phyloP scores from a whole-genome alignment of 2,888 invertebrate genomes.

The Tipula confusa region DNA sequence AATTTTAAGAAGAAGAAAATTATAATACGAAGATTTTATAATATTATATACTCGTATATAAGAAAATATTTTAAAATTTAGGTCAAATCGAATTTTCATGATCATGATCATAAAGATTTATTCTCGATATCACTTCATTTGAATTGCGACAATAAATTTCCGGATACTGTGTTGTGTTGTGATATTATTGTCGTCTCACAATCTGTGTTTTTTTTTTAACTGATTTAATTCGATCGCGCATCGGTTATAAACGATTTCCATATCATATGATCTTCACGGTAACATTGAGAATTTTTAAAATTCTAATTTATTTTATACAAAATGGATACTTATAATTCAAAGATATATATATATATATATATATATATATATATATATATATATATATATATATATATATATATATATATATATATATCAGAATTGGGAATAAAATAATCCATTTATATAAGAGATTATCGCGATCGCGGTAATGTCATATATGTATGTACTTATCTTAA shows the following conservation, averaged over 20 bases:
- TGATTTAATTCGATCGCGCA: not conserved
- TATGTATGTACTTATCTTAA: too few relatives aligned
- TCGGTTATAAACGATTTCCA: not conserved
- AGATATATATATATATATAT: not conserved
- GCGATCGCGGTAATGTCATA: not conserved
- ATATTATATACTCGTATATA: not conserved
- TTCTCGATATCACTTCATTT: not conserved
- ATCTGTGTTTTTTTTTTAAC: too few relatives aligned
- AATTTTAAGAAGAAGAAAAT: too few relatives aligned
- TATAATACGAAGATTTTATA: too few relatives aligned
- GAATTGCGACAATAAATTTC: not conserved
- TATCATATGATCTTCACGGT: not conserved
- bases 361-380: not conserved
- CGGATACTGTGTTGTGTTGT: not conserved
- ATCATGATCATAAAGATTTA: not conserved
- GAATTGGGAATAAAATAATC: not conserved
- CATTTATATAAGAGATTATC: too few relatives aligned
- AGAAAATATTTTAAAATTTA: not conserved
- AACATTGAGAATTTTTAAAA: slow-evolving; percentile 25
- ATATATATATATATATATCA: too few relatives aligned
- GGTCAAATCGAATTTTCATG: not conserved
- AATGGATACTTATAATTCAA: not conserved
- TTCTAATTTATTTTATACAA: not conserved
- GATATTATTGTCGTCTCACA: not conserved
- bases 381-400: too few relatives aligned